Percentiles rank a stretch among this genome's conserved stretches.
These are phyloP conservation scores for Acanthaster planci DNA, from an alignment of 35 echinoderm and acorn worm genomes.

Conservation along the genomic window DNA sequence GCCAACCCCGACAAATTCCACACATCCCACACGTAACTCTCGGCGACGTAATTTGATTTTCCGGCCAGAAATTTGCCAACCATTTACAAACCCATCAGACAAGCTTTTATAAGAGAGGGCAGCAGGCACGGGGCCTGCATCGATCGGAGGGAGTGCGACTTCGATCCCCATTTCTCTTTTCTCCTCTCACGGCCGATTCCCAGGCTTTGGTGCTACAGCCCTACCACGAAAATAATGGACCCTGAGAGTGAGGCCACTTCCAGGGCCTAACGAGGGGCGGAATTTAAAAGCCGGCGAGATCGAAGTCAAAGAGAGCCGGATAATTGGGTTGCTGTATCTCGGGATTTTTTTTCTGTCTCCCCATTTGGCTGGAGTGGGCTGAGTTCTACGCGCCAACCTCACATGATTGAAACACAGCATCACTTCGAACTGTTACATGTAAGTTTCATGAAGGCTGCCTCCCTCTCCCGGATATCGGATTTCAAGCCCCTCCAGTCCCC, in stretches of 20 bases:
- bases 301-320: background rate
- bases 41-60: conserved; percentile 20
- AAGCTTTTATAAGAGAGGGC: conserved; percentile 1
- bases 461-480: conserved; percentile 8
- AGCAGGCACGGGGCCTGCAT: background rate
- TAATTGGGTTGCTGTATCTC: conserved; percentile 1
- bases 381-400: background rate
- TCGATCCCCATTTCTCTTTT: background rate
- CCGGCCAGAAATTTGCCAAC: background rate
- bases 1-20: background rate
- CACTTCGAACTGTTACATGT: conserved; percentile 3
- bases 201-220: background rate
- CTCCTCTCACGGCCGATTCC: background rate
- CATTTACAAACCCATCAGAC: conserved; percentile 31
- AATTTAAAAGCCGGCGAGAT: conserved; percentile 9
- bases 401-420: background rate
- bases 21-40: conserved; percentile 20
- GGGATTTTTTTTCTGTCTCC: background rate
- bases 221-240: background rate
- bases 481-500: conserved; percentile 18
- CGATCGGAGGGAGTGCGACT: background rate
- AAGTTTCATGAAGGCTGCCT: conserved; percentile 26
- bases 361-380: too few relatives aligned
- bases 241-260: background rate
- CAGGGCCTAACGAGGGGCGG: background rate